A percentile compares a stretch with the other conserved stretches of the same genome.
These are phyloP conservation scores for Potamarius usumacintae DNA, from an alignment of 2,113 vertebrate species.

Conservation along the genomic window DNA sequence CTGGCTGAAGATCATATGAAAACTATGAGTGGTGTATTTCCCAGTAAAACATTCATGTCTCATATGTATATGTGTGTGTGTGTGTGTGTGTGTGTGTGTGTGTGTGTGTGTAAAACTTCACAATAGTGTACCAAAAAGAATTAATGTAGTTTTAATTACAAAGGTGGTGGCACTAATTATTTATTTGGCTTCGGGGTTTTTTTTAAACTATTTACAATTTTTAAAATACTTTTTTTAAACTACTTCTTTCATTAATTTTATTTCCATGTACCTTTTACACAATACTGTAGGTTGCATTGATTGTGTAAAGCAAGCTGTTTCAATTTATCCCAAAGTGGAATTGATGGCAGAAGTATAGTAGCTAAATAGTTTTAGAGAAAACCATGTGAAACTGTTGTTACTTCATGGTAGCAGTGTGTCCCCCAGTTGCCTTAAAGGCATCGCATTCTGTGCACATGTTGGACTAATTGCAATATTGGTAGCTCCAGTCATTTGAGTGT, in stretches of 20 bases:
- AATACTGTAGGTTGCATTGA: not conserved
- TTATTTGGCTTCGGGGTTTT: not conserved
- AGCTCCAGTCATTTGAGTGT: constrained; percentile 42
- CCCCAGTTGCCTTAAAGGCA: constrained; percentile 48
- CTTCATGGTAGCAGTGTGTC: constrained; percentile 42
- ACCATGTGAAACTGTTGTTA: constrained; percentile 37
- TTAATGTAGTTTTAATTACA: not conserved
- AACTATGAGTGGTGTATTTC: too few species aligned
- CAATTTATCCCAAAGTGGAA: constrained; percentile 37
- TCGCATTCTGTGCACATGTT: constrained; percentile 50
- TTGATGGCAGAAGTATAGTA: constrained; percentile 37
- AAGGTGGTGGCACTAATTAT: not conserved
- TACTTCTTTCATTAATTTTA: not conserved
- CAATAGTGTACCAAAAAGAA: not conserved
- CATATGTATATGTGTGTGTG: not conserved
- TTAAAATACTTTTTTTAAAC: not conserved
- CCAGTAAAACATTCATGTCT: too few species aligned
- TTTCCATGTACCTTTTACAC: not conserved
- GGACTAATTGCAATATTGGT: constrained; percentile 60
- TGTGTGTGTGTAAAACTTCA: not conserved
- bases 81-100: too few species aligned
- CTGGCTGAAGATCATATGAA: too few species aligned
- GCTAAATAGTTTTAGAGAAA: constrained; percentile 21
- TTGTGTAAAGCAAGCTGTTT: constrained; percentile 11
- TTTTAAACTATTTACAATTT: not conserved